A percentile compares a stretch with the other conserved stretches of the same genome.
These are phyloP conservation scores for Drymonia ruficornis DNA, from an alignment of 2,888 invertebrate species.

Conservation along the genomic window DNA sequence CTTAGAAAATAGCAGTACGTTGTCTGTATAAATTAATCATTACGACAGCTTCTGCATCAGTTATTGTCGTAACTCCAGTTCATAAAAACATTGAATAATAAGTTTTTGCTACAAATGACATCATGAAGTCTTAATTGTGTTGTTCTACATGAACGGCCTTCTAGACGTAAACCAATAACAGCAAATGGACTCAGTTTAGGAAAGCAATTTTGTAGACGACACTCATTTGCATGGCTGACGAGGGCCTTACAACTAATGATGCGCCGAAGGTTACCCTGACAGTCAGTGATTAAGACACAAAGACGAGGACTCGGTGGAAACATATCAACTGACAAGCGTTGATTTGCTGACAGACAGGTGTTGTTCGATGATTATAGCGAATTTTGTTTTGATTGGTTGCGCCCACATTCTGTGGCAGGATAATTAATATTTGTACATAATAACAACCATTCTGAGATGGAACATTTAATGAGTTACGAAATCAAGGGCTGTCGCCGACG, in stretches of 20 bases:
- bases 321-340: constrained; percentile 1
- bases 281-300: constrained; percentile 50
- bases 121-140: constrained; percentile 41
- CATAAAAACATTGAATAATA: constrained; percentile 11
- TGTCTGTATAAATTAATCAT: no score
- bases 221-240: constrained; percentile 57
- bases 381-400: constrained; percentile 21
- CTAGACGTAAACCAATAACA: constrained; percentile 23
- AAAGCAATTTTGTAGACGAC: constrained; percentile 27
- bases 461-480: not conserved
- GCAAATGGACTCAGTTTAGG: constrained; percentile 11
- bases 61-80: constrained; percentile 7
- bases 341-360: constrained; percentile 17
- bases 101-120: constrained; percentile 37
- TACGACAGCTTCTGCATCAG: constrained; percentile 6
- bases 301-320: constrained; percentile 1
- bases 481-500: not conserved
- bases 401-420: constrained; percentile 9
- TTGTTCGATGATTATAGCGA: constrained; percentile 13
- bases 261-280: constrained; percentile 49
- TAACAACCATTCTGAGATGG: not conserved
- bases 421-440: constrained; percentile 2
- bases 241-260: constrained; percentile 50
- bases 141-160: constrained; percentile 17
- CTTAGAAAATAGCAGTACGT: no score